Conservation (phyloP, 2,888 invertebrate species). For the Spilarctia lutea region DNA sequence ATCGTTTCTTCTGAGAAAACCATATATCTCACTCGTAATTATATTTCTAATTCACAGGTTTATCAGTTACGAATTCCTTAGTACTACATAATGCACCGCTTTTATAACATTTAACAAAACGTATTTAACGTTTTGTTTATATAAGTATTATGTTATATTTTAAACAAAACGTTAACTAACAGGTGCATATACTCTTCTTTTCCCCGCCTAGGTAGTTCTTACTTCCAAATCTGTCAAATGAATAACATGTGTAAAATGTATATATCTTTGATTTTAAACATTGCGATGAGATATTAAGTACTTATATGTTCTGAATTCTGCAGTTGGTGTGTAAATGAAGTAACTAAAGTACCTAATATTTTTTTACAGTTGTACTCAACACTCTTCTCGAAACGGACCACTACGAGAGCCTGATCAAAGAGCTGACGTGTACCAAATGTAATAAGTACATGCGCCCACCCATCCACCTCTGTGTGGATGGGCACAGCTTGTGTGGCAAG, state of each 20-base stretch:
- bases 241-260: neutral
- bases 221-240: neutral
- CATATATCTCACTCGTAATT: too few relatives aligned
- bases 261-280: neutral
- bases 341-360: neutral
- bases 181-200: neutral
- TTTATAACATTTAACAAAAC: too few relatives aligned
- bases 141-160: too few relatives aligned
- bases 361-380: conserved; percentile 73
- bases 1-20: neutral
- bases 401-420: conserved; percentile 81
- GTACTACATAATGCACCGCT: too few relatives aligned
- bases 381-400: conserved; percentile 81
- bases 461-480: conserved; percentile 81
- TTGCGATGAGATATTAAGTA: neutral
- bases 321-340: neutral
- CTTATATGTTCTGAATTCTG: neutral
- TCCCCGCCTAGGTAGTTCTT: neutral
- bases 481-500: conserved; percentile 79
- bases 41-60: too few relatives aligned
- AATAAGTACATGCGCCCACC: conserved; percentile 82
- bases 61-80: too few relatives aligned
- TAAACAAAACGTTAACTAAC: neutral
- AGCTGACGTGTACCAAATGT: conserved; percentile 82
- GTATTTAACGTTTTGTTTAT: too few relatives aligned